Percentiles rank a stretch among this genome's conserved stretches.
Evolutionary conservation across 1,140 invertebrate species (phyloP).

Genomic region (Neodiprion virginianus): DNA sequence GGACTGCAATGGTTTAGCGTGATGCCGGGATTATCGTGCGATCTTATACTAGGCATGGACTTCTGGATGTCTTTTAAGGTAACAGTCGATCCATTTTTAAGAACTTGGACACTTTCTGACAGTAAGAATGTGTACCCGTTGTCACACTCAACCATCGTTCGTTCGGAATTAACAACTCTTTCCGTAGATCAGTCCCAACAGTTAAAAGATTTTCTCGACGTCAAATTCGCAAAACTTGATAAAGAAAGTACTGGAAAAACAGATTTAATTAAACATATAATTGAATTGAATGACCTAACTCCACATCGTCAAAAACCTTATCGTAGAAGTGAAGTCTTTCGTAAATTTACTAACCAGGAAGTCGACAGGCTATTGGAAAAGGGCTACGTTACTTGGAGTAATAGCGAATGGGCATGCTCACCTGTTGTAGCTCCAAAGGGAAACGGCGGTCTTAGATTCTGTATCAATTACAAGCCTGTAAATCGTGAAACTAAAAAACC

Average conservation of each 20-base stretch:
- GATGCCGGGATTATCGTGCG: background rate
- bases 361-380: conserved; percentile 26
- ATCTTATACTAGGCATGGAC: background rate
- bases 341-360: conserved; percentile 20
- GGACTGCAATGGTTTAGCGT: background rate
- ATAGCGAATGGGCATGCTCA: conserved; percentile 20
- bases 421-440: conserved; percentile 17
- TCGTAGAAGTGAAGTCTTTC: conserved; percentile 22
- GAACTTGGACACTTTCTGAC: conserved; percentile 20
- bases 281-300: conserved; percentile 20
- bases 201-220: conserved; percentile 14
- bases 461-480: conserved; percentile 17
- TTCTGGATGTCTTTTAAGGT: background rate
- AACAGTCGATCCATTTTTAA: conserved; percentile 7
- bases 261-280: conserved; percentile 21
- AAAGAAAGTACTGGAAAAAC: conserved; percentile 19
- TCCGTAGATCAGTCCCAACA: background rate
- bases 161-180: conserved; percentile 10
- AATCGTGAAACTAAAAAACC: conserved; percentile 27
- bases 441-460: conserved; percentile 18
- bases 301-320: conserved; percentile 28
- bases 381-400: conserved; percentile 24
- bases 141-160: background rate
- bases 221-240: conserved; percentile 23
- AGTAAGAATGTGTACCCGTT: conserved; percentile 20